Evolutionary conservation across 1,140 invertebrate species (phyloP), one percentile per base, ranked within the genome.

Genomic region (Riptortus pedestris): DNA sequence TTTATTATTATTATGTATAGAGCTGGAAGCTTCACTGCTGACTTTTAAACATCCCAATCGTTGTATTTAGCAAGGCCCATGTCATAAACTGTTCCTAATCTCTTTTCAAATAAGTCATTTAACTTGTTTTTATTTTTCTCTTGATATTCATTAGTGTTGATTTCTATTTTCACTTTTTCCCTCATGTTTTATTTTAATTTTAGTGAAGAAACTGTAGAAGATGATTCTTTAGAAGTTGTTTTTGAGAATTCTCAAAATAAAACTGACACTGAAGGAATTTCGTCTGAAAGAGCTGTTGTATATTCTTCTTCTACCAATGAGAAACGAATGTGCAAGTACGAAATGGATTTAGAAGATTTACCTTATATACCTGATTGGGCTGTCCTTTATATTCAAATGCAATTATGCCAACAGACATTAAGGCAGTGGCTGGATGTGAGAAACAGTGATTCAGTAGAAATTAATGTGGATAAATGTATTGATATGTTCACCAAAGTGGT

Each of bases 371-470:
- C 51, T 27, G 78, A 81, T 69, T 85, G 79, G 76, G 81, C 82
- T 0, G 83, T 83, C 28, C 72, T 91, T 3, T 91, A 84, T 71
- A 90, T 91, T 67, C 88, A 91, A 75, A 91, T 91, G 88, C 81
- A 87, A 38, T 79, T 85, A 26, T 90, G 88, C 72, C 79, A 85
- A 66, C 78, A 81, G 67, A 90, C 87, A 1, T 74, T 91, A 22
- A 79, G 83, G 59, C 77, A 86, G 24, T 90, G 87, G 86, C 67
- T 91, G 24, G 78, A 82, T 43, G 74, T 80, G 47, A 77, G 86
- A 62, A 84, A 83, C 65, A 33, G 57, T 4, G 48, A 26, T 16
- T 28, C 29, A 12, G 28, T 27, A 11, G 45, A 60, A 67, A 61
- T 73, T 33, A 67, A 70, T 69, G 62, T 73, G 5, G 65, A 64